Evolutionary conservation across 2,888 invertebrate species (phyloP).

Genomic region (Lochmaea capreae): DNA sequence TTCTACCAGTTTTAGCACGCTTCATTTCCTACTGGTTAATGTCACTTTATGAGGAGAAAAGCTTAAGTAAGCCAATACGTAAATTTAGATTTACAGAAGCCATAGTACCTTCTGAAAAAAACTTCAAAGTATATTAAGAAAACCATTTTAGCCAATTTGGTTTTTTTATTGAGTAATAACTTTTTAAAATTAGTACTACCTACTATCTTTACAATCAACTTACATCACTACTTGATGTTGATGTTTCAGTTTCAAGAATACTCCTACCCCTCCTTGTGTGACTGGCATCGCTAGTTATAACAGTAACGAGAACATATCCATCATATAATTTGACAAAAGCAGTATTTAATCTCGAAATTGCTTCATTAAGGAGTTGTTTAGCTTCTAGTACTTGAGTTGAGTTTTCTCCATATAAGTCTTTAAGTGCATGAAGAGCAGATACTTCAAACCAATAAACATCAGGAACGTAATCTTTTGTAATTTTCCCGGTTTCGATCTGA

Average conservation of each 20-base stretch:
- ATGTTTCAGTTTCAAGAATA: constrained; percentile 47
- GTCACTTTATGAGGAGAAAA: too few species aligned
- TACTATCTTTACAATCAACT: constrained; percentile 35
- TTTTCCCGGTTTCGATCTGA: constrained; percentile 61
- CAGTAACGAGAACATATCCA: constrained; percentile 72
- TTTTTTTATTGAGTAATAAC: not conserved
- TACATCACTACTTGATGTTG: constrained; percentile 40
- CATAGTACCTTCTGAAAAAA: too few species aligned
- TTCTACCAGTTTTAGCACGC: too few species aligned
- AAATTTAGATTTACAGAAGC: too few species aligned
- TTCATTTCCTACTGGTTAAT: too few species aligned
- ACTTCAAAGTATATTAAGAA: too few species aligned
- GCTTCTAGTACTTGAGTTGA: constrained; percentile 76
- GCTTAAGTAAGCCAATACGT: too few species aligned
- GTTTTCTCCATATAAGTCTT: constrained; percentile 74
- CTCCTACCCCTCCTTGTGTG: constrained; percentile 70
- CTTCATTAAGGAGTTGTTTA: constrained; percentile 70
- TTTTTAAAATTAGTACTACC: too few species aligned
- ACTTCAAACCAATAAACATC: constrained; percentile 78
- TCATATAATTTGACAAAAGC: constrained; percentile 71
- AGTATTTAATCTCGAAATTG: constrained; percentile 68
- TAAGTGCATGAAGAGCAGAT: constrained; percentile 72
- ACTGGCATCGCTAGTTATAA: constrained; percentile 74
- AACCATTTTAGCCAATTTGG: too few species aligned
- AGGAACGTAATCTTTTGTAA: constrained; percentile 70